These are phyloP conservation scores for Lepisosteus oculatus DNA, from an alignment of 2,113 vertebrate genomes.

Conservation along the genomic window DNA sequence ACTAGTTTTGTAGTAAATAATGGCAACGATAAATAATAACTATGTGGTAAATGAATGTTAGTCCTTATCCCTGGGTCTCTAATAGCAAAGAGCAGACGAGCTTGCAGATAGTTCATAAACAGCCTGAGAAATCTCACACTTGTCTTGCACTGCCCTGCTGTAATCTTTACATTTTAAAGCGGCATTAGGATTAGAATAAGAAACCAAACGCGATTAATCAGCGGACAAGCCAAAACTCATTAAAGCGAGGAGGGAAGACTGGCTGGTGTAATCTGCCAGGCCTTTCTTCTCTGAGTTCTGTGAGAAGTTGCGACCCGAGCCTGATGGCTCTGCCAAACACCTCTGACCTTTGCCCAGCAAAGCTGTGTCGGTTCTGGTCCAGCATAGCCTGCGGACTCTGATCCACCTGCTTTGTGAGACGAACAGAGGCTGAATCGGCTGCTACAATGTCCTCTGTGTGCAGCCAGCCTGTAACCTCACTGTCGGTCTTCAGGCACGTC, in stretches of 20 bases:
- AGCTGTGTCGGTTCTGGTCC: neutral
- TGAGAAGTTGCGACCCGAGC: neutral
- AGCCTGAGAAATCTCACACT: too few relatives aligned
- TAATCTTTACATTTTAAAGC: constrained; percentile 21
- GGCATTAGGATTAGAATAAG: constrained; percentile 29
- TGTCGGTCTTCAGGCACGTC: neutral
- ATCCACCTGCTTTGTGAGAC: too few relatives aligned
- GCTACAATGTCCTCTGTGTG: neutral
- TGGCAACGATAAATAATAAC: too few relatives aligned
- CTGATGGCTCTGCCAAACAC: neutral
- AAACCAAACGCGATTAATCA: constrained; percentile 35
- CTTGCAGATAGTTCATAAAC: too few relatives aligned
- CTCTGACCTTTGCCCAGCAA: neutral
- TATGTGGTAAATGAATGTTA: too few relatives aligned
- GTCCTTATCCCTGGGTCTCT: too few relatives aligned
- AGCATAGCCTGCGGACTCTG: neutral
- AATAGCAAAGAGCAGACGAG: too few relatives aligned
- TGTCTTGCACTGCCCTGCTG: neutral
- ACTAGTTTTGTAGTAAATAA: too few relatives aligned
- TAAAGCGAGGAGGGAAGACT: constrained; percentile 30
- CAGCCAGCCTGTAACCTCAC: neutral
- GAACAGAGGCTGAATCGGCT: neutral
- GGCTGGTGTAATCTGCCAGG: constrained; percentile 9
- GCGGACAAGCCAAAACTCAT: constrained; percentile 23
- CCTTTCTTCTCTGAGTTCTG: neutral